Evolutionary conservation across 1,140 invertebrate species (phyloP), one percentile per base, ranked within the genome.

Genomic region (Tachypleus tridentatus): DNA sequence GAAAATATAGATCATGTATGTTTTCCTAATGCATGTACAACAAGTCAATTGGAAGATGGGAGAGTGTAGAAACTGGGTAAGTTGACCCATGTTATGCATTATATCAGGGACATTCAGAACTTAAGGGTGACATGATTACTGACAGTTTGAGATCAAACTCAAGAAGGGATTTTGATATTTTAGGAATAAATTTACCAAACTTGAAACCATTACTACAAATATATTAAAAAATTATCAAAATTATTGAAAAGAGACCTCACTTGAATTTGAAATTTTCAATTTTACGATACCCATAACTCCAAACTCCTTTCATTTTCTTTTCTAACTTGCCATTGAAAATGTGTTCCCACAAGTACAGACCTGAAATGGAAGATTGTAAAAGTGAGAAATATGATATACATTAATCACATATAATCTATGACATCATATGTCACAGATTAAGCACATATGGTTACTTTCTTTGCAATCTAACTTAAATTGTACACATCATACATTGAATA

Each of bases 261-360:
- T 74, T 78, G 62, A 79, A 76, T 63, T 73, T 73, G 48, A 80
- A 72, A 65, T 77, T 74, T 29, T 75, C 71, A 57, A 80, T 66
- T 63, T 70, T 75, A 60, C 76, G 75, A 48, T 72, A 72, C 29
- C 80, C 81, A 74, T 76, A 76, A 54, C 73, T 74, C 76, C 77
- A 79, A 6, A 78, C 70, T 4, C 77, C 77, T 66, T 76, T 75
- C 56, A 75, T 64, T 63, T 74, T 67, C 7, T 70, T 67, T 58
- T 77, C 73, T n/a, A 80, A 60, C 56, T 73, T 67, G 51, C 77
- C 81, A 63, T 76, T 72, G 7, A 83, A 68, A 49, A 83, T 77
- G 67, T 82, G 80, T 65, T 80, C 74, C 81, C 81, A 83, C n/a
- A 83, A 71, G 72, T 81, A 83, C 9, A 76, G 65, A 60, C 77